Base-by-base conservation (phyloP, 2,113 vertebrate species). In the Pyxicephalus adspersus region DNA sequence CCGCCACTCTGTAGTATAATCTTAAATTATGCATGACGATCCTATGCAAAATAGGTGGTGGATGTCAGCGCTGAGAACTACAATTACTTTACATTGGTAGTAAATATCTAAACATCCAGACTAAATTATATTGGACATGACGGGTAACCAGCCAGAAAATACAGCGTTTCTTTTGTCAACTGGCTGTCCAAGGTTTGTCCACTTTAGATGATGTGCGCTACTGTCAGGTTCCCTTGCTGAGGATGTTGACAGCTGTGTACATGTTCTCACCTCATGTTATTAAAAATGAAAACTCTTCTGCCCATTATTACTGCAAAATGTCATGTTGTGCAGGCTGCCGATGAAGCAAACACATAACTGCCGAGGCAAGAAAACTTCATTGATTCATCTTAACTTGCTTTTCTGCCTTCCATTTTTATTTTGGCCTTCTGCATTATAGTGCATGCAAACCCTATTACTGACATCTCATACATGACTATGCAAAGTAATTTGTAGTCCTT, bases 61-160 rank as follows among this genome's bases (percentile, higher is more conserved):
- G 18, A 26, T 82, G 80, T 58, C 80, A 75, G 54, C 64, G 9
- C 26, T 45, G 70, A 65, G 61, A 45, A 17, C 71, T 65, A 26
- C 80, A 82, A 74, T 82, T 74, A 75, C 71, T 66, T 57, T 66
- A 66, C 80, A 75, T 58, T 34, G 68, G 70, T 82, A 66, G 70
- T 82, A 75, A 66, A 82, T 82, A 82, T 75, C 70, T 45, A 55
- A 66, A 82, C 50, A 71, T 19, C 26, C 63, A 15, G 61, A 51
- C 80, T 82, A 82, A 82, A 82, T 74, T 65, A 82, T 60, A 82
- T 75, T 82, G 80, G 71, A 75, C 55, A n/a, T 82, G 80, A 82
- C 80, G 75, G 80, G 51, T 58, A 75, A 82, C 80, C 80, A 82
- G 70, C 71, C 38, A 58, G 45, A 66, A 66, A 64, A 82, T 75